phyloP scores from a whole-genome alignment of 2,888 invertebrate genomes.

The Agriotes lineatus region DNA sequence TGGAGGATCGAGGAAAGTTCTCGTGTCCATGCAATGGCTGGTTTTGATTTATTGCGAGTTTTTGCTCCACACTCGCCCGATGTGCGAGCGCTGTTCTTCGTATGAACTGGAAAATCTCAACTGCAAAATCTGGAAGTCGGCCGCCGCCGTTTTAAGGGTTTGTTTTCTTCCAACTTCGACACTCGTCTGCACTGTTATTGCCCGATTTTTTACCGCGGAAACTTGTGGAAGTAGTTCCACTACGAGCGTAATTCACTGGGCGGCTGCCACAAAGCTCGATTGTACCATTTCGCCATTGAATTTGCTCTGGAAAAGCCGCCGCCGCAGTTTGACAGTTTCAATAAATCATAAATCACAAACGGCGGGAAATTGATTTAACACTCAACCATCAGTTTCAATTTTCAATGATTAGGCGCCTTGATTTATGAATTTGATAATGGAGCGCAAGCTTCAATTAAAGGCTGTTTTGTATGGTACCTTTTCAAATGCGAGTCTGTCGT shows the following conservation, averaged over 20 bases:
- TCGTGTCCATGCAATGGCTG: neutral
- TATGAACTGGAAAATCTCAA: neutral
- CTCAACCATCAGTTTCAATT: constrained; percentile 14
- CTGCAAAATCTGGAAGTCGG: neutral
- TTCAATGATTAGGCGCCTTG: constrained; percentile 8
- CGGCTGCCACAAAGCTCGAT: neutral
- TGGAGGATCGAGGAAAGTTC: constrained; percentile 12
- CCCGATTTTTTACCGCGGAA: neutral
- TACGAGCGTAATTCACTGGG: neutral
- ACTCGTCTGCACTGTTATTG: neutral
- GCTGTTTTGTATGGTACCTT: neutral
- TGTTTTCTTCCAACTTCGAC: neutral
- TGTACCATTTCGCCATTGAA: neutral
- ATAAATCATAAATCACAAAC: constrained; percentile 18
- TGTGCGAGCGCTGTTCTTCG: neutral
- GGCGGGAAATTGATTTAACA: constrained; percentile 11
- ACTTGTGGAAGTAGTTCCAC: neutral
- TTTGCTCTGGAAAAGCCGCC: constrained; percentile 1
- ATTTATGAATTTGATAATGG: constrained; percentile 16
- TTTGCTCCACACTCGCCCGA: neutral
- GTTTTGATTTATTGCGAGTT: constrained; percentile 15
- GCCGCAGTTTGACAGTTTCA: constrained; percentile 15
- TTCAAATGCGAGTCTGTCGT: too few relatives aligned
- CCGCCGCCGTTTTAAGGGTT: neutral
- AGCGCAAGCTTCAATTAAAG: constrained; percentile 9